Evolutionary conservation across 2,113 vertebrate genomes (phyloP).

Genomic region (Apodemus sylvaticus): DNA sequence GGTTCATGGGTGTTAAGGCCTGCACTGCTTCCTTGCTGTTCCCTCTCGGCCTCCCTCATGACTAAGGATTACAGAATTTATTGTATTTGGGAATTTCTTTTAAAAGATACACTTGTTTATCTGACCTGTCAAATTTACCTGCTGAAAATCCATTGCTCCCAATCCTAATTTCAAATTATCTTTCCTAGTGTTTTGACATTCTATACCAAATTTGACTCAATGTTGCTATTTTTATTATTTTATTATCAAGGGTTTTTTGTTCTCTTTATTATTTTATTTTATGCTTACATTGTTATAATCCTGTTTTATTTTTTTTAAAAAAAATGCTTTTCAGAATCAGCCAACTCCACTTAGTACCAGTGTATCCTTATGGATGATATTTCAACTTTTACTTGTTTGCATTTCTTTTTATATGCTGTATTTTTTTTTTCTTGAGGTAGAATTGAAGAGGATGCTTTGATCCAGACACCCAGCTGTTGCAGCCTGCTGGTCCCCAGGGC

Average conservation of each 20-base stretch:
- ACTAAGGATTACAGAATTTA: neutral
- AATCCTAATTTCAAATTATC: neutral
- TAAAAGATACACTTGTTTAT: neutral
- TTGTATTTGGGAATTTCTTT: neutral
- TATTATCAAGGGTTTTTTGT: neutral
- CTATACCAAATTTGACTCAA: neutral
- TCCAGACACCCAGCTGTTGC: neutral
- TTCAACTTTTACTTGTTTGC: neutral
- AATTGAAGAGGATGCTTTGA: neutral
- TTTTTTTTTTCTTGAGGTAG: conserved; percentile 24
- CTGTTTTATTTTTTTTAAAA: neutral
- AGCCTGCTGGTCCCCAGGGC: neutral
- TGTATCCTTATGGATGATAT: conserved; percentile 13
- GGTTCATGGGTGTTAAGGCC: neutral
- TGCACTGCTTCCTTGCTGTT: neutral
- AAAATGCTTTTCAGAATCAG: neutral
- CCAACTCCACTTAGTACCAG: neutral
- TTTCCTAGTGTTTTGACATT: neutral
- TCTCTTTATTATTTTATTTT: conserved; percentile 15
- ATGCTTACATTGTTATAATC: neutral
- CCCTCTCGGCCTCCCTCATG: neutral
- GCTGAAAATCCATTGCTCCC: neutral
- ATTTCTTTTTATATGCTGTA: neutral
- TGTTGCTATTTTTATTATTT: neutral
- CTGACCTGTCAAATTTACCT: neutral